Conservation (phyloP, 2,888 invertebrate genomes). For the Meliscaeva auricollis region DNA sequence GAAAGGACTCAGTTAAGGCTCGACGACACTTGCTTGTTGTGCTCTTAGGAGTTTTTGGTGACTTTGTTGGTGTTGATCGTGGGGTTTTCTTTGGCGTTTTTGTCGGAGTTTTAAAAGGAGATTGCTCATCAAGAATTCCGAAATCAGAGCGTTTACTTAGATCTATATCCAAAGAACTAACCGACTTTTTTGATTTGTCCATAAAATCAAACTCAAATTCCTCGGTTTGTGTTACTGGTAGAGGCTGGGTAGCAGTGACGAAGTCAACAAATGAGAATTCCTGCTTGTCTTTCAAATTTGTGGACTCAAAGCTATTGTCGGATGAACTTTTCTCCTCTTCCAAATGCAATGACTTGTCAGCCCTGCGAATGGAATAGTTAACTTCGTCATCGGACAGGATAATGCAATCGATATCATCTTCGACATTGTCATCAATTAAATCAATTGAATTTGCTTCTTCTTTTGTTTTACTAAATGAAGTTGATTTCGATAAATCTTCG, state of each 20-base stretch:
- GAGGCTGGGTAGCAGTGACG: conserved; percentile 37
- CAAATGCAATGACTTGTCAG: conserved; percentile 77
- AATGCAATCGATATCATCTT: conserved; percentile 82
- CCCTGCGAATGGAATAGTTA: conserved; percentile 86
- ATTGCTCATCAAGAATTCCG: conserved; percentile 80
- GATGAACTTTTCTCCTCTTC: conserved; percentile 3
- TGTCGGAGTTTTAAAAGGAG: conserved; percentile 75
- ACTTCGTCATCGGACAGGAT: conserved; percentile 86
- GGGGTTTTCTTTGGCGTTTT: conserved; percentile 62
- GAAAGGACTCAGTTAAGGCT: too few species aligned
- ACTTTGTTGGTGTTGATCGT: not conserved
- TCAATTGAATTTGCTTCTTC: conserved; percentile 76
- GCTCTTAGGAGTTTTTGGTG: too few species aligned
- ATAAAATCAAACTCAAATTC: conserved; percentile 29
- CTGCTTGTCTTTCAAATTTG: conserved; percentile 14
- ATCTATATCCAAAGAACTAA: conserved; percentile 14
- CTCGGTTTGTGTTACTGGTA: conserved; percentile 27
- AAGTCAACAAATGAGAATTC: conserved; percentile 75
- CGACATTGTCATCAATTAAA: conserved; percentile 76
- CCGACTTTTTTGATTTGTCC: conserved; percentile 16
- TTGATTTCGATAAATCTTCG: conserved; percentile 22
- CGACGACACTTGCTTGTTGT: too few species aligned
- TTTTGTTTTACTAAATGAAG: conserved; percentile 14
- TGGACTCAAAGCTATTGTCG: conserved; percentile 1
- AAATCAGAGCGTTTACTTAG: conserved; percentile 80